A percentile compares a stretch with the other conserved stretches of the same genome.
Evolutionary conservation across 2,797 vertebrate species (phyloP).

Genomic region (Protosalanx chinensis): DNA sequence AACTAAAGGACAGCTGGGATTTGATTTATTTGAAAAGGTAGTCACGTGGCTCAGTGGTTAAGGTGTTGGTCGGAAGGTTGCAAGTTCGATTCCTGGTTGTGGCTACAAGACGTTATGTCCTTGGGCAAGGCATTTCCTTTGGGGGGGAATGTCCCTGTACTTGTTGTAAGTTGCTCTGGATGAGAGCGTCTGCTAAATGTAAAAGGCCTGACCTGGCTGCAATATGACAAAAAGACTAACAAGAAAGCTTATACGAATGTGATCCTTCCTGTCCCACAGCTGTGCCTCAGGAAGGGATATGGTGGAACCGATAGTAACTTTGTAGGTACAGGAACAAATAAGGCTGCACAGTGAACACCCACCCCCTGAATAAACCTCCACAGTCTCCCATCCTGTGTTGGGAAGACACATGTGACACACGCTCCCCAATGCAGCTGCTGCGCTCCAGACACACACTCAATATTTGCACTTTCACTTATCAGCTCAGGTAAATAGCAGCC

Average conservation of each 20-base stretch:
- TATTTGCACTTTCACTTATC: constrained; percentile 20
- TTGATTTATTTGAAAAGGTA: not conserved
- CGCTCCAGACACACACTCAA: not conserved
- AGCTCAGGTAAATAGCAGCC: not conserved
- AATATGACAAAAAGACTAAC: not conserved
- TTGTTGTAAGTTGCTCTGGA: too few species aligned
- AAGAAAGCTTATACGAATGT: not conserved
- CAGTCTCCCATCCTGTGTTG: not conserved
- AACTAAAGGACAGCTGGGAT: not conserved
- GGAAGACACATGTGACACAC: not conserved
- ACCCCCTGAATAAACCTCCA: not conserved
- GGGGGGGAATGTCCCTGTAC: too few species aligned
- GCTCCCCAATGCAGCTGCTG: not conserved
- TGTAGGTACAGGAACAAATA: constrained; percentile 6
- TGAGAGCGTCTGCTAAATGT: too few species aligned
- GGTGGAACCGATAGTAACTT: not conserved
- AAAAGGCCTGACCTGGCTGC: not conserved
- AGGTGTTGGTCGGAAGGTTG: too few species aligned
- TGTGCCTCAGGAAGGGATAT: constrained; percentile 1
- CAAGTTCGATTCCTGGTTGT: too few species aligned
- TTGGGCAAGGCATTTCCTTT: too few species aligned
- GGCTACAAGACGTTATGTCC: too few species aligned
- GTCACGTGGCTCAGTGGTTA: too few species aligned
- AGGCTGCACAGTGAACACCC: not conserved
- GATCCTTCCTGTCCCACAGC: not conserved